These are phyloP conservation scores for Perizoma flavofasciatum DNA, from an alignment of 2,888 invertebrate genomes.

Conservation along the genomic window DNA sequence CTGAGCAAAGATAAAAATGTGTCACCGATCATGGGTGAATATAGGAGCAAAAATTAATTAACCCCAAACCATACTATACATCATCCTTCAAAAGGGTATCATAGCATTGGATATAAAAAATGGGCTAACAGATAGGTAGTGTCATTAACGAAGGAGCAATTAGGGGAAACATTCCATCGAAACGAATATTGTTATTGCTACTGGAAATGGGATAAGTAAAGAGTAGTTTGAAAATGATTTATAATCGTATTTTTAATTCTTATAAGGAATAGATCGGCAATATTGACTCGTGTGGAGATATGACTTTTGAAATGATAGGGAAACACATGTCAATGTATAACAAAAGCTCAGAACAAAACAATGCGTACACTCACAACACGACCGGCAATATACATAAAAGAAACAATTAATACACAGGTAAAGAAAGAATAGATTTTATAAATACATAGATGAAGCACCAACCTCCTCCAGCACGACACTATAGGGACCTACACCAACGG, in stretches of 20 bases:
- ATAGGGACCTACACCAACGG: constrained; percentile 71
- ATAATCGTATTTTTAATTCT: not conserved
- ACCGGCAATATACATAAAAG: constrained; percentile 64
- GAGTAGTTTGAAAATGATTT: no score
- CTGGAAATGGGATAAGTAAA: constrained; percentile 4
- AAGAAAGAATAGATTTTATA: constrained; percentile 60
- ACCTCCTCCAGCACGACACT: constrained; percentile 71
- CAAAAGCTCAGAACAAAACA: constrained; percentile 27
- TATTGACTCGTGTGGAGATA: not conserved
- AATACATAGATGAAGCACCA: constrained; percentile 82
- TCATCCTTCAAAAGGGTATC: no score
- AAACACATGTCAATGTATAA: not conserved
- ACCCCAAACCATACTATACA: no score
- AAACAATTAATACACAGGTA: constrained; percentile 69
- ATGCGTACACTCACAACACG: constrained; percentile 75
- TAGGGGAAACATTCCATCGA: not conserved
- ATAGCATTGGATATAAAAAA: no score
- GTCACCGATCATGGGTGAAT: no score
- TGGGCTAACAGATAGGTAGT: no score
- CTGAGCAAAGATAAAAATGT: no score
- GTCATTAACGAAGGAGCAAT: no score
- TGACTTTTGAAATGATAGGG: not conserved
- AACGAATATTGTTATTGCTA: constrained; percentile 2
- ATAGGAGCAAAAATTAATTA: no score
- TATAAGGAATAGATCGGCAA: constrained; percentile 12